Evolutionary conservation across 2,888 invertebrate genomes (phyloP).

Genomic region (Masnerella sp.): DNA sequence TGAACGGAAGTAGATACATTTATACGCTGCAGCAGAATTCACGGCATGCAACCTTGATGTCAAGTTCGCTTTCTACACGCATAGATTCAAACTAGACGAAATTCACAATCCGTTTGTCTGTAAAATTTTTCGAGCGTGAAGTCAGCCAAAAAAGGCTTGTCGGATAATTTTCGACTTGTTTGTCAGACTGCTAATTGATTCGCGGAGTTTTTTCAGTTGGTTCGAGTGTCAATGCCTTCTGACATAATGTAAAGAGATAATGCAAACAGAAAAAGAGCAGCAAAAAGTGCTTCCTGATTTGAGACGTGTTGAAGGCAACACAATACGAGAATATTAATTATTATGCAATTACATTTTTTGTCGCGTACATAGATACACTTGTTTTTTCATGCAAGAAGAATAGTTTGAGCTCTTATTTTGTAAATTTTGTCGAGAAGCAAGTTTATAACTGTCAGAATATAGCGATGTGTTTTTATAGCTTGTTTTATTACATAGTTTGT

Average conservation of each 20-base stretch:
- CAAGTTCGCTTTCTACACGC: conserved; percentile 38
- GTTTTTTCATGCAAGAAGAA: no score
- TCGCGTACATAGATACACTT: no score
- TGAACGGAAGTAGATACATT: conserved; percentile 46
- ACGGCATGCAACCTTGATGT: conserved; percentile 34
- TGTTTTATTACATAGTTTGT: not conserved
- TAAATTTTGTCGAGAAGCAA: no score
- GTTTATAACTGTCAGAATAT: no score
- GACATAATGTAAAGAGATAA: conserved; percentile 4
- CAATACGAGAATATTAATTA: not conserved
- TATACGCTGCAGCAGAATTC: conserved; percentile 26
- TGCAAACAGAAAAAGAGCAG: not conserved
- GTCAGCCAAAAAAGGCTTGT: no score
- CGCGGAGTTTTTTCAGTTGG: not conserved
- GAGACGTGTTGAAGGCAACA: not conserved
- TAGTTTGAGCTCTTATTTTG: no score
- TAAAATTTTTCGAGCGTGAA: not conserved
- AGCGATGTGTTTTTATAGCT: conserved; percentile 1
- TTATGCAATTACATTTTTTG: no score
- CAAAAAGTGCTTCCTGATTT: not conserved
- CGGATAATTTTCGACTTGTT: no score
- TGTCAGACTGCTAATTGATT: not conserved
- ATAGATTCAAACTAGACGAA: conserved; percentile 22
- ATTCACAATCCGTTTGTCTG: conserved; percentile 5
- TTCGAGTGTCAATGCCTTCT: not conserved